Percentiles rank a stretch among this genome's conserved stretches.
Evolutionary conservation across 2,888 invertebrate species (phyloP).

Genomic region (Perizoma flavofasciatum): DNA sequence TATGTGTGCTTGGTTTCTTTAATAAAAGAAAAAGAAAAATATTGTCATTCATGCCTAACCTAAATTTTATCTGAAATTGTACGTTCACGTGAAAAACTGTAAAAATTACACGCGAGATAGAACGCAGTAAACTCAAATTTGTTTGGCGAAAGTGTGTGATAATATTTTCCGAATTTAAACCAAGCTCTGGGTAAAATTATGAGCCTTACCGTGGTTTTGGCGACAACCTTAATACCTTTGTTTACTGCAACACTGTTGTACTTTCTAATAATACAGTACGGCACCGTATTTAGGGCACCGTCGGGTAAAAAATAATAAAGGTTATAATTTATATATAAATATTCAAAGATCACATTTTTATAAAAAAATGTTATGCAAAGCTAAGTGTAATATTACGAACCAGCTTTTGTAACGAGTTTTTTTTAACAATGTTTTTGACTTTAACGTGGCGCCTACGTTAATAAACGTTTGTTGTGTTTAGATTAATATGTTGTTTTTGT

Average conservation of each 20-base stretch:
- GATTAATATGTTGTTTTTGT: slow-evolving; percentile 18
- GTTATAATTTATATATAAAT: too few relatives aligned
- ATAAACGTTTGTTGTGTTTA: slow-evolving; percentile 13
- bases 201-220: slow-evolving; percentile 49
- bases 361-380: too few relatives aligned
- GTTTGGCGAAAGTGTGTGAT: slow-evolving; percentile 33
- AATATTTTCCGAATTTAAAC: slow-evolving; percentile 35
- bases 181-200: slow-evolving; percentile 49
- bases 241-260: slow-evolving; percentile 44
- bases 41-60: slow-evolving; percentile 11
- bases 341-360: too few relatives aligned
- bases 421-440: slow-evolving; percentile 21
- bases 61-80: slow-evolving; percentile 15
- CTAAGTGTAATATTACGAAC: too few relatives aligned
- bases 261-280: slow-evolving; percentile 11
- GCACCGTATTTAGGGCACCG: not conserved
- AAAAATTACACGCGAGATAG: slow-evolving; percentile 27
- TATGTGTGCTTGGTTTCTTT: not conserved
- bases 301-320: too few relatives aligned
- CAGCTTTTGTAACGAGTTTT: slow-evolving; percentile 3
- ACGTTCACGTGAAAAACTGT: slow-evolving; percentile 24
- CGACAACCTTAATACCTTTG: slow-evolving; percentile 57
- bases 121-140: slow-evolving; percentile 32
- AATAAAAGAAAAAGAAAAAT: slow-evolving; percentile 2
- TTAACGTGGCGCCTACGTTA: slow-evolving; percentile 10